Evolutionary conservation across 2,113 vertebrate genomes (phyloP).

Genomic region (Okapia johnstoni): DNA sequence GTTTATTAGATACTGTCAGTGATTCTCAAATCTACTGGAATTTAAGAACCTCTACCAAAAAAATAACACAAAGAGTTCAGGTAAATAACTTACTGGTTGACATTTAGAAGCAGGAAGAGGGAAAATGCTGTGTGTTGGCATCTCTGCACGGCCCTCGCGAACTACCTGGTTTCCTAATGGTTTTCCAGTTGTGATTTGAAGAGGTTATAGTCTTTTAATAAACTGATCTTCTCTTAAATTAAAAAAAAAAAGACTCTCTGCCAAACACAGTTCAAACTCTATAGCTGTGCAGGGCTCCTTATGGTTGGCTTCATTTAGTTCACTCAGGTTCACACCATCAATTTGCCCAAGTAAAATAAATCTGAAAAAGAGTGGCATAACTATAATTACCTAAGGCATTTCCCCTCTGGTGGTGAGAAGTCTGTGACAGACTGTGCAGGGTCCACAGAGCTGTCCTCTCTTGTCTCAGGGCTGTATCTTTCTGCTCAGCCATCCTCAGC

Average conservation of each 20-base stretch:
- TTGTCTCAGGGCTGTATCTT: neutral
- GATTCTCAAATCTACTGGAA: neutral
- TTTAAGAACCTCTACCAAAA: neutral
- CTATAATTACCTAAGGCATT: neutral
- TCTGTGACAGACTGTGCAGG: neutral
- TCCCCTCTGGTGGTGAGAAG: neutral
- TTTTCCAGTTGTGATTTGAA: neutral
- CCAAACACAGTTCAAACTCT: neutral
- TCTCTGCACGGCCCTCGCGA: accelerated
- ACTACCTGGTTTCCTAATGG: neutral
- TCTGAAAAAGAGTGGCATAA: neutral
- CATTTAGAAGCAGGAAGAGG: neutral
- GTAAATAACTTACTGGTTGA: neutral
- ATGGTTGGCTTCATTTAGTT: neutral
- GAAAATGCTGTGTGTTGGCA: neutral
- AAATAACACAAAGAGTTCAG: neutral
- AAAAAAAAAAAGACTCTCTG: neutral
- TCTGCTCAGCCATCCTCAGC: neutral
- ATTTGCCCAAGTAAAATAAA: neutral
- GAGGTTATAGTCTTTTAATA: neutral
- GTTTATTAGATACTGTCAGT: neutral
- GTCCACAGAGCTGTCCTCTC: neutral
- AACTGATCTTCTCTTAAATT: neutral
- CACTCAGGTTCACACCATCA: neutral
- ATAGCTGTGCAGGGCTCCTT: neutral